phyloP scores from a whole-genome alignment of 2,888 invertebrate genomes.

The Drosophila anomalata region DNA sequence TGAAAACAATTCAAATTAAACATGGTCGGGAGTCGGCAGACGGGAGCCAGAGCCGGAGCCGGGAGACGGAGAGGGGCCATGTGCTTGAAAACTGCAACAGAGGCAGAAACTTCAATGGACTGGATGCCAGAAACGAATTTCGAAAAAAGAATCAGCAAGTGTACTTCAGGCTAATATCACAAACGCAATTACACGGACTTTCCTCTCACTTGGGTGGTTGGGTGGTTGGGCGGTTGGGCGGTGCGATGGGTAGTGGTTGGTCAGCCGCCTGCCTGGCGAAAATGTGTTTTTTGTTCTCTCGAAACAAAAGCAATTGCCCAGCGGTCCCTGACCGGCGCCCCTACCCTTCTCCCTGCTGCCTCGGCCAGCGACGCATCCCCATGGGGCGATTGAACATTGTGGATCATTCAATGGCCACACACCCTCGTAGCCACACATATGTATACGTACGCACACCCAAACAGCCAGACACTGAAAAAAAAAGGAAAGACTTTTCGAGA shows the following conservation, averaged over 20 bases:
- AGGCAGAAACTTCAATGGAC: slow-evolving; percentile 64
- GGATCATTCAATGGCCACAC: slow-evolving; percentile 57
- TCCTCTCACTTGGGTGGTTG: slow-evolving; percentile 29
- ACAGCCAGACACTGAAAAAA: slow-evolving; percentile 53
- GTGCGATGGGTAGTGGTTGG: background rate
- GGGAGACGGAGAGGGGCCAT: slow-evolving; percentile 37
- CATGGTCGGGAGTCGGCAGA: slow-evolving; percentile 42
- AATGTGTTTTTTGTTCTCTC: slow-evolving; percentile 63
- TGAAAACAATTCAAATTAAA: slow-evolving; percentile 80
- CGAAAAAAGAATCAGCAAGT: slow-evolving; percentile 53
- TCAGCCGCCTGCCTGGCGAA: slow-evolving; percentile 23
- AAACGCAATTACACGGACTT: slow-evolving; percentile 75
- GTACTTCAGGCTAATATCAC: slow-evolving; percentile 77
- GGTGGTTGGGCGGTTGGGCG: background rate
- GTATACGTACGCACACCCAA: slow-evolving; percentile 18
- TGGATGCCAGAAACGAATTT: slow-evolving; percentile 22
- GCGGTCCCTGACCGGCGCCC: slow-evolving; percentile 26
- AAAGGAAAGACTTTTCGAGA: background rate
- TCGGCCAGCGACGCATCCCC: slow-evolving; percentile 23
- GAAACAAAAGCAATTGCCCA: slow-evolving; percentile 71
- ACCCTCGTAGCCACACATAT: slow-evolving; percentile 16
- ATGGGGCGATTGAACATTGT: slow-evolving; percentile 64
- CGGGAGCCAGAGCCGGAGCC: background rate
- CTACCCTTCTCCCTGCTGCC: background rate
- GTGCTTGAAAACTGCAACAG: slow-evolving; percentile 71